These are phyloP conservation scores for Trachymyrmex septentrionalis DNA, from an alignment of 1,140 invertebrate species.

Conservation along the genomic window DNA sequence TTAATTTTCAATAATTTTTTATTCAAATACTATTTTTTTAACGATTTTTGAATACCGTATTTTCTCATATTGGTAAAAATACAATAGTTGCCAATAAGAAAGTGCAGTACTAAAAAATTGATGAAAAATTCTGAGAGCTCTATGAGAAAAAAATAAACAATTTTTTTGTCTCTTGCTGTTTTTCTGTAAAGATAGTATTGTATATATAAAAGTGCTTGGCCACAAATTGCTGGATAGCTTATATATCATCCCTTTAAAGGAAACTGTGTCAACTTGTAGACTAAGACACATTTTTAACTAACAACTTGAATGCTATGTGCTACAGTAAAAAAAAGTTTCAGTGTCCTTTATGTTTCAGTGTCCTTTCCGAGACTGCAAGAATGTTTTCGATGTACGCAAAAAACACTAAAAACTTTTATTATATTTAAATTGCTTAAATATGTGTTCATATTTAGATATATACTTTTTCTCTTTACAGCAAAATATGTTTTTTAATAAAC, in stretches of 20 bases:
- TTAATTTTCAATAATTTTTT: too few species aligned
- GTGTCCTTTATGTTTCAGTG: background rate
- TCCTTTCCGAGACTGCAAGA: slow-evolving; percentile 1
- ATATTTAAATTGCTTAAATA: slow-evolving; percentile 11
- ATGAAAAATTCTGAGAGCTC: too few species aligned
- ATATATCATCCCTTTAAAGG: background rate
- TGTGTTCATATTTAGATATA: background rate
- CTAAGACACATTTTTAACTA: background rate
- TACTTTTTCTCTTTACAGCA: background rate
- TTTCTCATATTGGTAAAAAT: too few species aligned
- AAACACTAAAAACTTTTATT: background rate
- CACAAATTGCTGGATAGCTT: too few species aligned
- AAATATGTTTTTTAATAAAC: slow-evolving; percentile 10
- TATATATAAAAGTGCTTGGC: too few species aligned
- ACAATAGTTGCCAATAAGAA: too few species aligned
- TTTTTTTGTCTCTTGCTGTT: too few species aligned
- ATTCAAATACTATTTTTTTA: too few species aligned
- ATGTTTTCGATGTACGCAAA: background rate
- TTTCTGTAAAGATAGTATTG: too few species aligned
- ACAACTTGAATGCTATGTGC: background rate
- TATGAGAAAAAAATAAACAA: too few species aligned
- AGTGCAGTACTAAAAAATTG: too few species aligned
- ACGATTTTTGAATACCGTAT: too few species aligned
- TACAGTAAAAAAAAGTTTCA: background rate
- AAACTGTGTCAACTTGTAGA: background rate